Conservation (phyloP, 2,113 vertebrate species). For the Vulpes lagopus region DNA sequence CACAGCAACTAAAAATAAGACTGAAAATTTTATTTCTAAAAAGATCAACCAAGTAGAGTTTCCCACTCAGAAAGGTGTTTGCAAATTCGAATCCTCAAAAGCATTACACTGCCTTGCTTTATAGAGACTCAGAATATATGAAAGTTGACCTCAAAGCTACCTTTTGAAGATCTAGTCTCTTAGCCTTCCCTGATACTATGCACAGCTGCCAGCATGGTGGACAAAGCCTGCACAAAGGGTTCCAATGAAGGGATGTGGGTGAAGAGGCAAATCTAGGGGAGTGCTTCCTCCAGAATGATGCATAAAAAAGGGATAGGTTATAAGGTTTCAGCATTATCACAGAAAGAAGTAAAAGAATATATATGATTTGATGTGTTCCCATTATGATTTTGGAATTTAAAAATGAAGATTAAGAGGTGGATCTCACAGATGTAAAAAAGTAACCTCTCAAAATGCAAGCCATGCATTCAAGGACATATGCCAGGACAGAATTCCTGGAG, state of each 20-base stretch:
- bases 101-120: background rate
- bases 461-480: background rate
- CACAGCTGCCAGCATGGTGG: background rate
- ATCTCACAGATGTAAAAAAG: background rate
- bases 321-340: background rate
- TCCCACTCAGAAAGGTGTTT: constrained; percentile 13
- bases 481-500: background rate
- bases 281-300: background rate
- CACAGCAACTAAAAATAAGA: constrained; percentile 49
- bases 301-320: background rate
- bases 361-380: background rate
- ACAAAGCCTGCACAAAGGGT: background rate
- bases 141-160: background rate
- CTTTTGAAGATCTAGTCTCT: background rate
- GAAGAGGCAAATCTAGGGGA: background rate
- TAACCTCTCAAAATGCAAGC: background rate
- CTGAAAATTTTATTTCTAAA: background rate
- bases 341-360: background rate
- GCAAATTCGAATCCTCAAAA: constrained; percentile 53
- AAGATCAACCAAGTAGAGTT: constrained; percentile 34
- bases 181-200: background rate
- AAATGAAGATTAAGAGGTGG: background rate
- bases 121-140: background rate
- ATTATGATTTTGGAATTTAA: background rate
- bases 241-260: background rate